A percentile compares a stretch with the other conserved stretches of the same genome.
These are phyloP conservation scores for Pungitius pungitius DNA, from an alignment of 2,113 vertebrate genomes.

Conservation along the genomic window DNA sequence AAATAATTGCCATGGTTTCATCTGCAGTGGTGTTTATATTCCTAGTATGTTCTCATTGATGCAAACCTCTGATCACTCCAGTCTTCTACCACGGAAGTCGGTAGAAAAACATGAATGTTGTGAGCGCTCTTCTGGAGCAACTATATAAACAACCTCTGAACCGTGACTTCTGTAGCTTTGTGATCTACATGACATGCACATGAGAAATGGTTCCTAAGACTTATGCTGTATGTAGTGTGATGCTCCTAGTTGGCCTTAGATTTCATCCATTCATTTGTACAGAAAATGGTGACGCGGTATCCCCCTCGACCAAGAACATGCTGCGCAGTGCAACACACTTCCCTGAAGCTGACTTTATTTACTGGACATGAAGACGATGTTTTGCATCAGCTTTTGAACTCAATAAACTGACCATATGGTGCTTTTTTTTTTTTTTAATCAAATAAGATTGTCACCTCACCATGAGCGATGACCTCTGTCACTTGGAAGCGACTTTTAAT, in stretches of 20 bases:
- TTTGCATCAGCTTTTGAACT: slow-evolving; percentile 6
- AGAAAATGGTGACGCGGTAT: slow-evolving; percentile 34
- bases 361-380: slow-evolving; percentile 9
- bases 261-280: slow-evolving; percentile 38
- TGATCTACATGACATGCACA: slow-evolving; percentile 26
- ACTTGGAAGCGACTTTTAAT: neutral
- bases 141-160: slow-evolving; percentile 22
- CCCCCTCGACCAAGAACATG: slow-evolving; percentile 34
- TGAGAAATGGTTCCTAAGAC: slow-evolving; percentile 35
- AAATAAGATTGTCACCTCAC: slow-evolving; percentile 29
- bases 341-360: slow-evolving; percentile 20
- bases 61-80: slow-evolving; percentile 4
- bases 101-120: slow-evolving; percentile 49
- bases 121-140: slow-evolving; percentile 15
- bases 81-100: slow-evolving; percentile 3
- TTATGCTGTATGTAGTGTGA: slow-evolving; percentile 50
- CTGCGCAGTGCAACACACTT: slow-evolving; percentile 28
- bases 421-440: slow-evolving; percentile 40
- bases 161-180: slow-evolving; percentile 46
- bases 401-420: slow-evolving; percentile 7
- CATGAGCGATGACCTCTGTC: neutral
- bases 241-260: slow-evolving; percentile 50
- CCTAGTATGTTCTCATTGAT: slow-evolving; percentile 1
- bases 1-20: slow-evolving; percentile 1
- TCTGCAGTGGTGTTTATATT: neutral